Conservation (phyloP, 2,113 vertebrate species). For the Cisticola juncidis region DNA sequence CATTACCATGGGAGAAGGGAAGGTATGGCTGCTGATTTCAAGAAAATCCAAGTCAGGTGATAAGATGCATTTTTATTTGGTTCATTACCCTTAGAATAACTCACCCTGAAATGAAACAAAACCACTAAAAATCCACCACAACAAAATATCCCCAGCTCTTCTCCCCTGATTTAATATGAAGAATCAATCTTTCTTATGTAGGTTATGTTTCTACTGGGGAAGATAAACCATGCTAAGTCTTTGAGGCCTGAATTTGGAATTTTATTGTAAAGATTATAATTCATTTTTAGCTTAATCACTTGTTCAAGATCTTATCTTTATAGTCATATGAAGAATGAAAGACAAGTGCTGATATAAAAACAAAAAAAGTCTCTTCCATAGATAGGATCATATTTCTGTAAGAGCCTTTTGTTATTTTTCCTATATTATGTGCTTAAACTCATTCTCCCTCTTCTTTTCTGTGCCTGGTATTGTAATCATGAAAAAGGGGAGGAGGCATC, state of each 20-base stretch:
- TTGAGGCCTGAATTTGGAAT: not conserved
- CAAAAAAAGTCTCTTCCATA: not conserved
- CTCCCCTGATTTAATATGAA: not conserved
- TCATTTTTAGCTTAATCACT: not conserved
- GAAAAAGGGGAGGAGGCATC: not conserved
- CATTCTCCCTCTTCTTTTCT: not conserved
- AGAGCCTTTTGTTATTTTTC: not conserved
- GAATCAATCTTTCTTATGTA: not conserved
- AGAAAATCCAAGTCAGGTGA: not conserved
- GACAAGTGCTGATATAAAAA: not conserved
- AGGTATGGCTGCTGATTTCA: not conserved
- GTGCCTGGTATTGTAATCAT: not conserved
- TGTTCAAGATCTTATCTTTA: not conserved
- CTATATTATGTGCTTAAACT: not conserved
- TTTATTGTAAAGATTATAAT: not conserved
- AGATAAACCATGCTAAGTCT: not conserved
- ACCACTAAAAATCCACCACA: not conserved
- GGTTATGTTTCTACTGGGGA: not conserved
- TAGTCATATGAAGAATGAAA: not conserved
- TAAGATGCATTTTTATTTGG: not conserved
- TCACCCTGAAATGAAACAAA: not conserved
- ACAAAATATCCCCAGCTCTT: not conserved
- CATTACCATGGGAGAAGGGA: not conserved
- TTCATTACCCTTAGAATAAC: not conserved
- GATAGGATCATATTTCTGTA: not conserved